Evolutionary conservation across 1,140 invertebrate genomes (phyloP), one percentile per base, ranked within the genome.

Genomic region (Platorchestia sp.): DNA sequence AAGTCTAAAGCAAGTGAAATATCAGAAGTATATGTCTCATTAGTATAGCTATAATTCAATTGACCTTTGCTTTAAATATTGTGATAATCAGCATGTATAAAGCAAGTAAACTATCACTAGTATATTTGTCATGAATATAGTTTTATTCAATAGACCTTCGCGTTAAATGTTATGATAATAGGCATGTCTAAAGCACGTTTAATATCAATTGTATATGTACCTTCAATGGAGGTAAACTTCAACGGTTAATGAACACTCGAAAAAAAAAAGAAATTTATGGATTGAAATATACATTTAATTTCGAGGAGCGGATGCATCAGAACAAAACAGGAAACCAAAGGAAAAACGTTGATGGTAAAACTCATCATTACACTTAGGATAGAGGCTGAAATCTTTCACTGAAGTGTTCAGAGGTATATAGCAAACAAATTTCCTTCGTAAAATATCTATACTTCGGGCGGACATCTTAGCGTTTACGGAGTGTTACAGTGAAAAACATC

Each of bases 371-470:
- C n/a, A 75, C 14, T 36, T 19, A 51, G 47, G 7, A 10, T 51
- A 51, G 47, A 51, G 19, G 7, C 47, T 19, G 7, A 10, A 27
- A 19, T 27, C 27, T 36, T 36, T 10, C 59, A 75, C 27, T n/a
- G n/a, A n/a, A 36, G 36, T 75, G 36, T 75, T 36, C 1, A 75
- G 59, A 75, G 59, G 59, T 22, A 75, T 75, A 75, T 19, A 22
- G 59, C 41, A 89, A 89, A 89, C 87, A 89, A 89, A 89, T 89
- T 43, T 14, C 87, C 87, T 42, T 89, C 87, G 43, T 89, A 93
- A 93, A 45, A 93, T 93, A 45, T 93, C 91, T 93, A 47, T 93
- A 93, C 40, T 93, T 93, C 43, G 91, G 91, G 91, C 91, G 91
- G 91, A 93, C 91, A 93, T 44, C 43, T 93, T 93, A 45, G 7